Percentiles rank a stretch among this genome's conserved stretches.
Evolutionary conservation across 1,140 invertebrate species (phyloP).

Genomic region (Nomia melanderi): DNA sequence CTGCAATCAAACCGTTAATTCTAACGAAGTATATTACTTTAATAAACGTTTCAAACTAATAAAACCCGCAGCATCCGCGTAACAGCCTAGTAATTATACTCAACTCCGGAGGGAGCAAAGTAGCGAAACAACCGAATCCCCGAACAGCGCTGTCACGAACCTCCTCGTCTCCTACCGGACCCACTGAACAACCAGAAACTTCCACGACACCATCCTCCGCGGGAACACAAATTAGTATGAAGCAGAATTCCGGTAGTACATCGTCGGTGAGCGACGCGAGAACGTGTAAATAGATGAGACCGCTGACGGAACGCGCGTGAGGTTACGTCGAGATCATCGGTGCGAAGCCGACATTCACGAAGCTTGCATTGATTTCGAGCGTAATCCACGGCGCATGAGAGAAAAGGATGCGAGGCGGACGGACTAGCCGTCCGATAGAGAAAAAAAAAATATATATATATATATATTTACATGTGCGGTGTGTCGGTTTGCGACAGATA

Average conservation of each 20-base stretch:
- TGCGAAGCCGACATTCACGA: too few species aligned
- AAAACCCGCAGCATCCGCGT: too few species aligned
- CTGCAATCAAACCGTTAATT: too few species aligned
- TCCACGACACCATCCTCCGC: neutral
- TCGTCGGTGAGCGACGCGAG: neutral
- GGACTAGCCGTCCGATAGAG: too few species aligned
- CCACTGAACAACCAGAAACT: neutral
- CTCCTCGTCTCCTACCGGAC: neutral
- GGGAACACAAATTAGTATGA: conserved; percentile 41
- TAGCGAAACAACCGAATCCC: neutral
- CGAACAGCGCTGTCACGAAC: neutral
- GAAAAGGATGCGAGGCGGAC: too few species aligned
- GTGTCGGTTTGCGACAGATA: neutral
- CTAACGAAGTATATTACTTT: too few species aligned
- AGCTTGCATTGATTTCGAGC: too few species aligned
- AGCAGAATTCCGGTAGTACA: conserved; percentile 18
- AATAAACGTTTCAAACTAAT: too few species aligned
- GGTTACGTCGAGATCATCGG: neutral
- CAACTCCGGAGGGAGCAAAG: neutral
- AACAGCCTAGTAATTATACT: neutral
- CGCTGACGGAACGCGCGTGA: neutral
- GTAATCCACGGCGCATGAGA: too few species aligned
- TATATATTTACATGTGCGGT: conserved; percentile 5
- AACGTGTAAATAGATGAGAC: conserved; percentile 1
- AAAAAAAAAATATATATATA: too few species aligned